phyloP scores from a whole-genome alignment of 2,113 vertebrate species.

The Emydura subglobosa region DNA sequence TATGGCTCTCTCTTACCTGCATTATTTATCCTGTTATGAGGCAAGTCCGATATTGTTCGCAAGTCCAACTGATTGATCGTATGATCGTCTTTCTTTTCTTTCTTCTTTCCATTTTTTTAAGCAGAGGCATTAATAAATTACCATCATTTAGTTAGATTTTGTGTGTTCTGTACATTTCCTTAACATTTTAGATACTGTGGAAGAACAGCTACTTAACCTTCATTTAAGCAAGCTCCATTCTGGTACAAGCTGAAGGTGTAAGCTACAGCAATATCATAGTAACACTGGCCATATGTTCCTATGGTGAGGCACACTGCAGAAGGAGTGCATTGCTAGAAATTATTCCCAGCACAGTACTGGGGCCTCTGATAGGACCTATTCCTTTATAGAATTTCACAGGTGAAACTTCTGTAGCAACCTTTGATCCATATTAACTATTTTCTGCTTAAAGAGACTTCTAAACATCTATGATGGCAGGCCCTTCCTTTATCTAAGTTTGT shows the following conservation, averaged over 20 bases:
- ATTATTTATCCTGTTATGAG: neutral
- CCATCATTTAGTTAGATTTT: neutral
- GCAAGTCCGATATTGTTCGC: neutral
- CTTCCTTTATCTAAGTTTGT: neutral
- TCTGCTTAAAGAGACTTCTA: neutral
- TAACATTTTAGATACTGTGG: neutral
- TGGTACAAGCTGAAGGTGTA: neutral
- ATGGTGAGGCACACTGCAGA: neutral
- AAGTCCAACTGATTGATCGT: neutral
- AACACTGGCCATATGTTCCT: neutral
- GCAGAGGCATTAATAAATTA: slow-evolving; percentile 44
- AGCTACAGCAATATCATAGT: rapidly evolving
- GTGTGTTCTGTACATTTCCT: neutral
- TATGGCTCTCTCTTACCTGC: slow-evolving; percentile 10
- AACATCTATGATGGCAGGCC: neutral
- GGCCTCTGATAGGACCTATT: neutral
- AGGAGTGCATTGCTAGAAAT: neutral
- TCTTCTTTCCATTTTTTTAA: neutral
- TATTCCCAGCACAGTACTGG: neutral
- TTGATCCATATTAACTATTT: neutral
- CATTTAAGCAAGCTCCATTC: neutral
- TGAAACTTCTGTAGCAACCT: neutral
- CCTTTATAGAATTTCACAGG: neutral
- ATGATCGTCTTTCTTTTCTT: neutral
- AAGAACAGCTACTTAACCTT: neutral